Percentiles rank a stretch among this genome's conserved stretches.
These are phyloP conservation scores for Clavelina lepadiformis DNA, from an alignment of 23 tunicate species.

Conservation along the genomic window DNA sequence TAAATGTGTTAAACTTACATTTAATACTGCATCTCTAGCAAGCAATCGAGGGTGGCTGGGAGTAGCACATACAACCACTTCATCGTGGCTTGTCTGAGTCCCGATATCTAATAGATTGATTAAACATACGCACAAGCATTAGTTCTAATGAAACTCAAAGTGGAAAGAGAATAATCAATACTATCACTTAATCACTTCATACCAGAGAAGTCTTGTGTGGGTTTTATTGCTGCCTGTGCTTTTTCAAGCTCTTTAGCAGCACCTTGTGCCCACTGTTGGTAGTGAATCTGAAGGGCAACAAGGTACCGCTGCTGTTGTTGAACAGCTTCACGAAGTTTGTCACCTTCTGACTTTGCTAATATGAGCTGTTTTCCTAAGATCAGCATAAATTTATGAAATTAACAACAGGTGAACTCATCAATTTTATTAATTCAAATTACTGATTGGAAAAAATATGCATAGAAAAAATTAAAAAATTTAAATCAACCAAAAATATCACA, in stretches of 20 bases:
- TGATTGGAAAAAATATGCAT: too few relatives aligned
- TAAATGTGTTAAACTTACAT: too few relatives aligned
- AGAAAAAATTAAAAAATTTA: too few relatives aligned
- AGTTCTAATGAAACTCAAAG: not conserved
- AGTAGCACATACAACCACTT: slow-evolving; percentile 4
- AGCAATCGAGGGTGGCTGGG: too few relatives aligned
- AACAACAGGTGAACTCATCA: too few relatives aligned
- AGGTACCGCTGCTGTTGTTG: slow-evolving; percentile 57
- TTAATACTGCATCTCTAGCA: too few relatives aligned
- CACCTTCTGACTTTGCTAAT: slow-evolving; percentile 8
- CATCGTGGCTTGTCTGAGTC: slow-evolving; percentile 21
- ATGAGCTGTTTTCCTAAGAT: not conserved
- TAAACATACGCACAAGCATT: not conserved
- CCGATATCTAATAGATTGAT: slow-evolving; percentile 13
- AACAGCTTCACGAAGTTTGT: slow-evolving; percentile 49
- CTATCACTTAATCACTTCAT: not conserved
- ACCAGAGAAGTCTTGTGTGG: not conserved
- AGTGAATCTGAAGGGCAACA: slow-evolving; percentile 55
- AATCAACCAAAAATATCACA: too few relatives aligned
- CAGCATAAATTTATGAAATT: not conserved
- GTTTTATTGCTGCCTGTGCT: slow-evolving; percentile 1
- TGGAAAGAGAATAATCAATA: not conserved
- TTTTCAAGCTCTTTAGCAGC: slow-evolving; percentile 24
- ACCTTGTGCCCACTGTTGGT: slow-evolving; percentile 61
- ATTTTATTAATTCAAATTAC: too few relatives aligned